Evolutionary conservation across 2,113 vertebrate genomes (phyloP), one percentile per base, ranked within the genome.

Genomic region (Azemiops feae): DNA sequence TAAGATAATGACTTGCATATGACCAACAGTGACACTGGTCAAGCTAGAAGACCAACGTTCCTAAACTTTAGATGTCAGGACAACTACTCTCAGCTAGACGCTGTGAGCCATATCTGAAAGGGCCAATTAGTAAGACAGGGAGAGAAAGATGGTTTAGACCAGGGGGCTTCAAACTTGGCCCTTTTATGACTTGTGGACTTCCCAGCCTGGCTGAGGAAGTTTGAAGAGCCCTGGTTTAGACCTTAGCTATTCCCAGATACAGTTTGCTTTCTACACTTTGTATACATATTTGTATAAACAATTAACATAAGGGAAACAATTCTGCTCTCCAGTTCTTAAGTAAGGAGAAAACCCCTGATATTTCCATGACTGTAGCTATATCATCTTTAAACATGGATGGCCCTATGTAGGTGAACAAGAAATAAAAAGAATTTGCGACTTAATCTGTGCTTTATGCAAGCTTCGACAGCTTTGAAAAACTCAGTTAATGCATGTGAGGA

Each of bases 371-470:
- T 93, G 93, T 96, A 97, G 95, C 96, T 98, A 95, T 93, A 92
- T 53, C 52, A 91, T 94, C 74, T 47, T 89, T 94, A 95, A 57
- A 60, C 93, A 94, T 96, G 93, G 97, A 96, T 96, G 96, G 96
- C 55, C 96, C 50, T 91, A 88, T 55, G 94, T 58, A 52, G 94
- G 87, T 92, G 91, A 85, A 96, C 95, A 94, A 81, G 93, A 92
- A 94, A 94, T 94, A 5, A 50, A 91, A 96, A 96, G 53, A 64
- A 87, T 86, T 96, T 95, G 92, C 93, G 94, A 95, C 94, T 95
- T 60, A 94, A 94, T 93, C 95, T 95, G 95, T 96, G 95, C 95
- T 91, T 91, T 92, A 95, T 96, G 96, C 96, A 93, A 92, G 89
- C 92, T 30, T 58, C 92, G 94, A 93, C 95, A 94, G 93, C 91